These are phyloP conservation scores for Cyclina sinensis DNA, from an alignment of 1,140 invertebrate species.

Conservation along the genomic window DNA sequence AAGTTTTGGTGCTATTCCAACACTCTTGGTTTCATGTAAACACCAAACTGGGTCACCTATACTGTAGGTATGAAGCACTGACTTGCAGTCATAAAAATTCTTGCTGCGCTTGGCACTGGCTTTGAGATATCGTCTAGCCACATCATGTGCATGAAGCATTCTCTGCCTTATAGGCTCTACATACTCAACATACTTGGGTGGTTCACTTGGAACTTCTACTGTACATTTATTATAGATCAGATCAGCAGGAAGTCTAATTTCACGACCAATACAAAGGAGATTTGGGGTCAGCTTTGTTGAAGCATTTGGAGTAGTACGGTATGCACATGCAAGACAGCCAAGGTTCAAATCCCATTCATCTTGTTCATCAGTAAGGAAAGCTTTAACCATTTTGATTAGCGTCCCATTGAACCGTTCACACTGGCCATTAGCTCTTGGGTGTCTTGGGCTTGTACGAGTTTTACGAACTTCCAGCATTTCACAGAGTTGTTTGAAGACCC, in stretches of 20 bases:
- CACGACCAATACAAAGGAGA: slow-evolving; percentile 70
- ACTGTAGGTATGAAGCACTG: not conserved
- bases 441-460: slow-evolving; percentile 46
- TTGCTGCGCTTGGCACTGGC: not conserved
- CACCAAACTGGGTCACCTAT: slow-evolving; percentile 25
- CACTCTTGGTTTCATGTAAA: not conserved
- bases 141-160: not conserved
- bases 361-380: slow-evolving; percentile 72
- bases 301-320: slow-evolving; percentile 52
- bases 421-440: slow-evolving; percentile 69
- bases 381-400: slow-evolving; percentile 69
- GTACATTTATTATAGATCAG: slow-evolving; percentile 31
- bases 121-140: slow-evolving; percentile 33
- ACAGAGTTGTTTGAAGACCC: slow-evolving; percentile 63
- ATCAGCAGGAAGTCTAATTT: slow-evolving; percentile 49
- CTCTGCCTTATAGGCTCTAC: not conserved
- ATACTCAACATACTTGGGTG: not conserved
- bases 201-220: not conserved
- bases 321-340: slow-evolving; percentile 58
- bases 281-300: slow-evolving; percentile 68
- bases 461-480: slow-evolving; percentile 45
- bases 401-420: slow-evolving; percentile 79
- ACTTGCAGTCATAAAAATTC: slow-evolving; percentile 5
- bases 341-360: slow-evolving; percentile 70
- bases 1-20: not conserved